A percentile compares a stretch with the other conserved stretches of the same genome.
Conservation (phyloP, 1,140 invertebrate species). For the Wasmannia auropunctata region DNA sequence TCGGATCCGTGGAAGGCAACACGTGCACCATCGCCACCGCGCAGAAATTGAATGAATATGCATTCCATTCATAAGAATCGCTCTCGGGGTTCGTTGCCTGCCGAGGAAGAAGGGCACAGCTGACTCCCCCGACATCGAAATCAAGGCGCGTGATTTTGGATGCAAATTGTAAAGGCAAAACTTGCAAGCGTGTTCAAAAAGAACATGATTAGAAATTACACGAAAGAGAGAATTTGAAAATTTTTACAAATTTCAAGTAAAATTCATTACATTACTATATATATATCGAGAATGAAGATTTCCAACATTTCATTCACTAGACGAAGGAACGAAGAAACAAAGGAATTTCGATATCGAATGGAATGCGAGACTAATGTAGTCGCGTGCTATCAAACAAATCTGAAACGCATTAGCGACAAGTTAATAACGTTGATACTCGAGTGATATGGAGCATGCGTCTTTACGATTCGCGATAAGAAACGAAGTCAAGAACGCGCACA, state of each 20-base stretch:
- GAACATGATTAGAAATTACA: background rate
- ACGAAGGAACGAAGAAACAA: too few relatives aligned
- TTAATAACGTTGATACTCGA: slow-evolving; percentile 26
- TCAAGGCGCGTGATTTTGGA: slow-evolving; percentile 1
- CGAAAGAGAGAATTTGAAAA: background rate
- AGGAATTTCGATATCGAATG: too few relatives aligned
- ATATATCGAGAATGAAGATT: background rate
- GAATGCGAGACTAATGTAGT: background rate
- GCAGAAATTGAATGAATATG: slow-evolving; percentile 75
- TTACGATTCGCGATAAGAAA: slow-evolving; percentile 56
- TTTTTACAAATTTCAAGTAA: background rate
- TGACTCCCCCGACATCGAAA: slow-evolving; percentile 14
- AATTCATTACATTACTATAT: too few relatives aligned
- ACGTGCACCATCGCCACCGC: slow-evolving; percentile 66
- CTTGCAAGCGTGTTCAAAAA: background rate
- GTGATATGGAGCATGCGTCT: slow-evolving; percentile 7
- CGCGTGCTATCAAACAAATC: slow-evolving; percentile 16
- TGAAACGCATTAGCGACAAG: slow-evolving; percentile 46
- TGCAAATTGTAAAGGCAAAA: background rate
- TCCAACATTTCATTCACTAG: background rate
- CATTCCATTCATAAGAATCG: slow-evolving; percentile 74
- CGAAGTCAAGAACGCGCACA: slow-evolving; percentile 38
- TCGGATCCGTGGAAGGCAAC: slow-evolving; percentile 74
- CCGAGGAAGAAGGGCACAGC: background rate
- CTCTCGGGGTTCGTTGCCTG: slow-evolving; percentile 18